phyloP scores from a whole-genome alignment of 2,888 invertebrate species.

The Sialis fuliginosa region DNA sequence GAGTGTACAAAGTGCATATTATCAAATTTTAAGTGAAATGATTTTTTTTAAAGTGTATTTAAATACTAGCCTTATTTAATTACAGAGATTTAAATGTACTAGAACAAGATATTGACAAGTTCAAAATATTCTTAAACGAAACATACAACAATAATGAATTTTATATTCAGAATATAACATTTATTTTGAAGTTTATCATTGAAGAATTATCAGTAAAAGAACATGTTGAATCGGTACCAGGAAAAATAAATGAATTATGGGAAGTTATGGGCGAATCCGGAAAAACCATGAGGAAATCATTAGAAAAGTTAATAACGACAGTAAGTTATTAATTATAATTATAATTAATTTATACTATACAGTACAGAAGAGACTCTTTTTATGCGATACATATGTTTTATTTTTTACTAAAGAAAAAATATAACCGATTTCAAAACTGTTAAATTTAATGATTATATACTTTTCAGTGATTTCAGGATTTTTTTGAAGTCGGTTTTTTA shows the following conservation, averaged over 20 bases:
- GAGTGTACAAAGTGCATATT: no score
- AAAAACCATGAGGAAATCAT: constrained; percentile 54
- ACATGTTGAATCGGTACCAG: constrained; percentile 61
- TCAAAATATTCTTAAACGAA: constrained; percentile 51
- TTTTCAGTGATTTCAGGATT: no score
- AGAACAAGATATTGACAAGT: constrained; percentile 51
- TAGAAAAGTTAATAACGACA: constrained; percentile 55
- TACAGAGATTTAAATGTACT: constrained; percentile 46
- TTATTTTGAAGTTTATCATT: constrained; percentile 46
- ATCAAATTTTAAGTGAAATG: no score
- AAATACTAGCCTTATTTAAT: no score
- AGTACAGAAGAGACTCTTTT: no score
- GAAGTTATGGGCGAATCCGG: constrained; percentile 75
- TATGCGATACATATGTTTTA: no score
- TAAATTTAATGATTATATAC: no score
- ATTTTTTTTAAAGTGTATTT: no score
- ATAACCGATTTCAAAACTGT: neutral
- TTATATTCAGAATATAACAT: constrained; percentile 61
- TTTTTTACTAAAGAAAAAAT: neutral
- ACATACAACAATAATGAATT: constrained; percentile 71
- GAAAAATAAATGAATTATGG: constrained; percentile 67
- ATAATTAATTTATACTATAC: no score
- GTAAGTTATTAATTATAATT: constrained; percentile 17
- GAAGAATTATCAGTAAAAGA: constrained; percentile 63
- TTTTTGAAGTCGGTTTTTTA: no score